Evolutionary conservation across 2,888 invertebrate genomes (phyloP).

Genomic region (Blastobasis adustella): DNA sequence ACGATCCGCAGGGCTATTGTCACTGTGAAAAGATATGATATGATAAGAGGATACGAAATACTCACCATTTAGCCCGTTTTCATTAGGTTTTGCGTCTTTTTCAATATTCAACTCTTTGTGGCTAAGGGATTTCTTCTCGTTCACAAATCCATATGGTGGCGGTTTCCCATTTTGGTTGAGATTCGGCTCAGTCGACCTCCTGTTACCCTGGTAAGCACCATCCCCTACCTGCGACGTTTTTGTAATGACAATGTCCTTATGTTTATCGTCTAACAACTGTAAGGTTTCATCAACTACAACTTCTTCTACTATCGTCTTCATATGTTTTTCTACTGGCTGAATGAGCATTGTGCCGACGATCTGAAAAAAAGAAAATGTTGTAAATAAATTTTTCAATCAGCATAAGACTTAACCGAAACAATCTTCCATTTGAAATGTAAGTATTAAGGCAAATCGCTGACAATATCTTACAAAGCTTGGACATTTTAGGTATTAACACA

Average conservation of each 20-base stretch:
- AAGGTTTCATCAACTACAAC: slow-evolving; percentile 51
- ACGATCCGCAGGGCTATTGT: too few species aligned
- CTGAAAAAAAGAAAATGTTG: slow-evolving; percentile 31
- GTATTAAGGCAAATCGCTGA: too few species aligned
- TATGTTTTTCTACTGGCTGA: slow-evolving; percentile 75
- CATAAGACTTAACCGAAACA: too few species aligned
- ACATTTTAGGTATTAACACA: too few species aligned
- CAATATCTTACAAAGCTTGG: too few species aligned
- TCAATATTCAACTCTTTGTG: slow-evolving; percentile 31
- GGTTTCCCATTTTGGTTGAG: slow-evolving; percentile 24
- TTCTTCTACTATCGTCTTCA: slow-evolving; percentile 57
- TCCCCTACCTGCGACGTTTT: slow-evolving; percentile 36
- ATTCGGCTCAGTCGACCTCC: slow-evolving; percentile 22
- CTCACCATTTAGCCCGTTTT: slow-evolving; percentile 37
- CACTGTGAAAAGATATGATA: too few species aligned
- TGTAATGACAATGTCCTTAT: slow-evolving; percentile 36
- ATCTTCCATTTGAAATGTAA: too few species aligned
- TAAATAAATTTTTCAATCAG: too few species aligned
- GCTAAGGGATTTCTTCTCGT: slow-evolving; percentile 31
- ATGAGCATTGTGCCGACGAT: slow-evolving; percentile 74
- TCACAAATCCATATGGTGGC: too few species aligned
- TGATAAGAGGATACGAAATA: neutral
- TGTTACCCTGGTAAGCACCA: slow-evolving; percentile 14
- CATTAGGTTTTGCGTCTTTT: slow-evolving; percentile 22
- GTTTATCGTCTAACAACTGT: slow-evolving; percentile 43